These are phyloP conservation scores for Dryobota labecula DNA, from an alignment of 2,888 invertebrate species.

Conservation along the genomic window DNA sequence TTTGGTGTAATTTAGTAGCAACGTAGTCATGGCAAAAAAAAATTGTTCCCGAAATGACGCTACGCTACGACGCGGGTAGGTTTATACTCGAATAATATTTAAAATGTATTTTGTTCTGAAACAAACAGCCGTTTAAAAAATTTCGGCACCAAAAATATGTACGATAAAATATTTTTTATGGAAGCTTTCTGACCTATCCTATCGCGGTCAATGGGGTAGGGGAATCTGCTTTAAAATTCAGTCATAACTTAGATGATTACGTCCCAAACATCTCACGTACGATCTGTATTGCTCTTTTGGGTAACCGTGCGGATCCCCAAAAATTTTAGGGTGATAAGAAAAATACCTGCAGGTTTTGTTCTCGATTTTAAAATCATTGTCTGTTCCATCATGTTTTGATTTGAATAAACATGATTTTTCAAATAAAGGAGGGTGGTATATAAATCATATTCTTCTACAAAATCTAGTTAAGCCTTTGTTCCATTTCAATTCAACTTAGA, in stretches of 20 bases:
- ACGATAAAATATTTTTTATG: slow-evolving; percentile 67
- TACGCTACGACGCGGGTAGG: not conserved
- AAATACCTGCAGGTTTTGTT: slow-evolving; percentile 61
- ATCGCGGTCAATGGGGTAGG: slow-evolving; percentile 71
- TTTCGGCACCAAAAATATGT: slow-evolving; percentile 22
- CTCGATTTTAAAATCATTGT: slow-evolving; percentile 27
- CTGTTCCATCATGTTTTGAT: not conserved
- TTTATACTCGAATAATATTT: slow-evolving; percentile 30
- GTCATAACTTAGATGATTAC: slow-evolving; percentile 81
- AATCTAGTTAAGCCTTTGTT: not conserved
- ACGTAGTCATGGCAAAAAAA: not conserved
- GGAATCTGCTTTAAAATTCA: slow-evolving; percentile 79
- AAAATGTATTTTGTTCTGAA: slow-evolving; percentile 33
- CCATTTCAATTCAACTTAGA: slow-evolving; percentile 6
- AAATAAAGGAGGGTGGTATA: not conserved
- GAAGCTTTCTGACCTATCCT: slow-evolving; percentile 69
- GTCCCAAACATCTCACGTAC: slow-evolving; percentile 86
- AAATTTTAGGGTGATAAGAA: slow-evolving; percentile 79
- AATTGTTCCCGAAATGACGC: not conserved
- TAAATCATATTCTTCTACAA: not conserved
- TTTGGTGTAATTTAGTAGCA: slow-evolving; percentile 11
- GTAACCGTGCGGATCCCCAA: slow-evolving; percentile 76
- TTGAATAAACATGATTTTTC: not conserved
- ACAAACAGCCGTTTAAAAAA: slow-evolving; percentile 31
- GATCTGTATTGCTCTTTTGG: slow-evolving; percentile 85